Conservation (phyloP, 2,797 vertebrate species). For the Molothrus ater region DNA sequence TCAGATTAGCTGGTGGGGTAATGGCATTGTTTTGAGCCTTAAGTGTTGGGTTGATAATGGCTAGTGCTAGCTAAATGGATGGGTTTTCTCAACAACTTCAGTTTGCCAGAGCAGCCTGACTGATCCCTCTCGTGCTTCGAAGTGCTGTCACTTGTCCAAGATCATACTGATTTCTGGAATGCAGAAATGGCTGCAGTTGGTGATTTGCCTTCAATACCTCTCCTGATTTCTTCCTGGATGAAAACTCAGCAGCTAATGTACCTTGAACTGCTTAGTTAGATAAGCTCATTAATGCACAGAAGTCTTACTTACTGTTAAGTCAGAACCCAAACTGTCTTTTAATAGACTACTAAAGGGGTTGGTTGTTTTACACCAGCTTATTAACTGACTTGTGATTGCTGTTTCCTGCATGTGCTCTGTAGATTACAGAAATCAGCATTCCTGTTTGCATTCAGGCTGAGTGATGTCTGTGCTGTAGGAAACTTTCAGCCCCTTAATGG, state of each 20-base stretch:
- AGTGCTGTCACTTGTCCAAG: neutral
- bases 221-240: constrained; percentile 7
- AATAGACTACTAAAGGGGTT: constrained; percentile 56
- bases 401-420: neutral
- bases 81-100: neutral
- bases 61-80: neutral
- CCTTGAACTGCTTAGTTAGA: constrained; percentile 62
- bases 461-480: neutral
- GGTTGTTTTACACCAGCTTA: constrained; percentile 39
- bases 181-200: neutral
- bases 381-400: neutral
- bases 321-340: constrained; percentile 63
- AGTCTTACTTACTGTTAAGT: constrained; percentile 47
- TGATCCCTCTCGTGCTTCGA: neutral
- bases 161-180: constrained; percentile 19
- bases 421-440: neutral
- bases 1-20: neutral
- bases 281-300: constrained; percentile 64
- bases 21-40: neutral
- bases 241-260: constrained; percentile 28
- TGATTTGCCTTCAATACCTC: neutral
- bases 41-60: neutral
- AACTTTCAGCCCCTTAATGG: neutral
- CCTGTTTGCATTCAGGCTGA: neutral
- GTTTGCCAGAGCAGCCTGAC: neutral